phyloP scores from a whole-genome alignment of 2,797 vertebrate genomes.

The Streptopelia turtur region DNA sequence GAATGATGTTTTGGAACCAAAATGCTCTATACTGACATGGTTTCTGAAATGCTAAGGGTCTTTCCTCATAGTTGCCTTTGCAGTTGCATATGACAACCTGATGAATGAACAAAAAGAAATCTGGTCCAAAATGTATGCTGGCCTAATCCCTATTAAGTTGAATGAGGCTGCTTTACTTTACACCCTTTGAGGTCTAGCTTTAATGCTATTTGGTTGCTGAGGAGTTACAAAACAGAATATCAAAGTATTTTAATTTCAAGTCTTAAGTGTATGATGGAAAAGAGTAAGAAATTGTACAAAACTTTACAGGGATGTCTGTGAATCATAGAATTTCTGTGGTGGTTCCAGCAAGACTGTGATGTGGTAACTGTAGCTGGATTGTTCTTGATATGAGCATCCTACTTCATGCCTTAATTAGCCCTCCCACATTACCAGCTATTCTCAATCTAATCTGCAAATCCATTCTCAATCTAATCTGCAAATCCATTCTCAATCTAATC shows the following conservation, averaged over 20 bases:
- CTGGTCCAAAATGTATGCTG: neutral
- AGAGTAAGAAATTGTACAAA: neutral
- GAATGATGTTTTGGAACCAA: neutral
- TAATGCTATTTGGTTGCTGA: neutral
- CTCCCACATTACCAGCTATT: neutral
- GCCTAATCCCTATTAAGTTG: neutral
- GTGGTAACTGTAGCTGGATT: neutral
- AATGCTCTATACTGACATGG: neutral
- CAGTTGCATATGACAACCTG: neutral
- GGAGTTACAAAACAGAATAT: neutral
- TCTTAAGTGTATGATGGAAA: neutral
- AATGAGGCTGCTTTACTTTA: neutral
- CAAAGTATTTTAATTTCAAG: neutral
- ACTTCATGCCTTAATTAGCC: neutral
- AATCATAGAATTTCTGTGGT: neutral
- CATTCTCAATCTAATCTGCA: neutral
- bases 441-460: neutral
- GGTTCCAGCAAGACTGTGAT: neutral
- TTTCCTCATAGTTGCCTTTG: neutral
- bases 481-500: neutral
- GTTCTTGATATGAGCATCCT: neutral
- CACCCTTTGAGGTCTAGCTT: neutral
- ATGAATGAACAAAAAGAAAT: neutral
- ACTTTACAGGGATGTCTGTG: neutral
- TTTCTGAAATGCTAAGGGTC: neutral